These are phyloP conservation scores for Mormyrus lacerda DNA, from an alignment of 2,113 vertebrate genomes.

Conservation along the genomic window DNA sequence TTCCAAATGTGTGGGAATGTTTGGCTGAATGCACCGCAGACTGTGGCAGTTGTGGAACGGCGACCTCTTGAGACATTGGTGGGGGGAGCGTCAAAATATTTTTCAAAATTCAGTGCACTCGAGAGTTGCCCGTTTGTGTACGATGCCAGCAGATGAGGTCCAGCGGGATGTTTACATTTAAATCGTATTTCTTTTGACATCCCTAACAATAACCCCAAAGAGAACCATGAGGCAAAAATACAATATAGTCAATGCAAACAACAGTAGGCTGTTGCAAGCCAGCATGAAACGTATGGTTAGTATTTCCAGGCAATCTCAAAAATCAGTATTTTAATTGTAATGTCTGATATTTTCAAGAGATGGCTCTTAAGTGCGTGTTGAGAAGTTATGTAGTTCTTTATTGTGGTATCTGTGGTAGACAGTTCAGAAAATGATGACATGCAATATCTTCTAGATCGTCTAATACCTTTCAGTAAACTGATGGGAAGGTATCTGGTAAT, in stretches of 20 bases:
- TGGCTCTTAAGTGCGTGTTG: background rate
- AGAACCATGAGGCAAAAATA: background rate
- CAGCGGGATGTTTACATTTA: background rate
- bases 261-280: background rate
- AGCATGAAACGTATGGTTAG: background rate
- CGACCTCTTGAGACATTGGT: background rate
- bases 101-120: background rate
- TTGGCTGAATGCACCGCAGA: background rate
- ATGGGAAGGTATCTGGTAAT: background rate
- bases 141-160: background rate
- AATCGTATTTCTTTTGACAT: background rate
- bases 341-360: background rate
- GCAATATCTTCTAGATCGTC: background rate
- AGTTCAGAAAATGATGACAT: background rate
- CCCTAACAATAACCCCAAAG: background rate
- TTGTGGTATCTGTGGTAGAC: background rate
- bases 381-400: background rate
- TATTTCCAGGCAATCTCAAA: background rate
- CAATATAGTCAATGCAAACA: background rate
- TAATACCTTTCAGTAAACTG: background rate
- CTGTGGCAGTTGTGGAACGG: background rate
- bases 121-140: background rate
- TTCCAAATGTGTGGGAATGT: background rate
- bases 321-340: background rate
- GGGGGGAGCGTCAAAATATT: background rate